phyloP scores from a whole-genome alignment of 2,888 invertebrate species.

The Macrosiphum euphorbiae region DNA sequence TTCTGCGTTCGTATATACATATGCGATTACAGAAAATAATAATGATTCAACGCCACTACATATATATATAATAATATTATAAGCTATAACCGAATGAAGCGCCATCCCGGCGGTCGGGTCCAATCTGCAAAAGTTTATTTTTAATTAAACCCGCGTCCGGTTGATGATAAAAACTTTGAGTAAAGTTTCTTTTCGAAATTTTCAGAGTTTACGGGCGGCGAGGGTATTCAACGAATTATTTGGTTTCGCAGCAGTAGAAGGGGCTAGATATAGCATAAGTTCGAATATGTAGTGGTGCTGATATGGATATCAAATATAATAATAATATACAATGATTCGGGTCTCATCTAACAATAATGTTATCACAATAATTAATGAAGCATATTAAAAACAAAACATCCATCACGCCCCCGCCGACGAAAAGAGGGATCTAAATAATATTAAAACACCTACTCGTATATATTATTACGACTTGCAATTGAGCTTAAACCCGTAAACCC shows the following conservation, averaged over 20 bases:
- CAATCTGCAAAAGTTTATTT: constrained; percentile 54
- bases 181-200: constrained; percentile 52
- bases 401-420: not conserved
- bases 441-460: no score
- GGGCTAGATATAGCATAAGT: not conserved
- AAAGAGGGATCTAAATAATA: not conserved
- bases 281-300: not conserved
- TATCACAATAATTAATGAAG: not conserved
- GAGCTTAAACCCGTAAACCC: not conserved
- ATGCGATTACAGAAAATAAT: constrained; percentile 45
- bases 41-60: not conserved
- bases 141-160: constrained; percentile 61
- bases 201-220: not conserved
- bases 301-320: not conserved
- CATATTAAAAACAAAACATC: not conserved
- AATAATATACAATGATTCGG: not conserved
- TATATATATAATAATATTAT: not conserved
- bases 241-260: not conserved
- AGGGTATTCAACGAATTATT: not conserved
- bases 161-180: constrained; percentile 54
- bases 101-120: not conserved
- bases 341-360: not conserved
- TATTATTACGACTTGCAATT: not conserved
- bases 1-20: not conserved
- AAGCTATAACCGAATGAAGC: not conserved